Conservation (phyloP, 2,888 invertebrate species). For the Camptogramma bilineatum region DNA sequence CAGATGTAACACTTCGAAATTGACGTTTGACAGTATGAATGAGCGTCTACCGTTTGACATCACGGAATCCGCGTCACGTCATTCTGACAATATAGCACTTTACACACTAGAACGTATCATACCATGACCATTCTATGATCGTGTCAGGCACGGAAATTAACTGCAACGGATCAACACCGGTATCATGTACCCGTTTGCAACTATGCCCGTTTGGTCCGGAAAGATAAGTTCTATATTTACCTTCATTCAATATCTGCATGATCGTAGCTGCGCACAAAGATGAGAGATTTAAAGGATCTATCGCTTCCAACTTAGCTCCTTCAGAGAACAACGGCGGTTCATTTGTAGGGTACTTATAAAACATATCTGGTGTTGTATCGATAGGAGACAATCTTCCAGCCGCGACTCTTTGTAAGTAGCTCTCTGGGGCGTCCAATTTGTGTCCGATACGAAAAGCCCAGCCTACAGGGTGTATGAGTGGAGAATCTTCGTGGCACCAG, state of each 20-base stretch:
- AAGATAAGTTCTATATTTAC: conserved; percentile 67
- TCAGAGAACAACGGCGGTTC: conserved; percentile 88
- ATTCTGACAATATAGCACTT: no score
- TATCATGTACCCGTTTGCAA: no score
- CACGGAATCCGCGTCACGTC: no score
- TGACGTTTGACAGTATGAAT: no score
- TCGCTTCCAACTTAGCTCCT: conserved; percentile 98
- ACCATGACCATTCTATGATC: no score
- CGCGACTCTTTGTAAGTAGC: conserved; percentile 90
- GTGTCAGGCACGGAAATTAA: no score
- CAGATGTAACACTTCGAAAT: no score
- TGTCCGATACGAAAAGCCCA: conserved; percentile 97
- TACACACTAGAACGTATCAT: no score
- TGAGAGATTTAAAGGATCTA: conserved; percentile 97
- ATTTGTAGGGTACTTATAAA: conserved; percentile 86
- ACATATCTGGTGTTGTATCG: conserved; percentile 93
- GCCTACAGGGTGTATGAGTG: conserved; percentile 97
- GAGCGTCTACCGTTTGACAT: no score
- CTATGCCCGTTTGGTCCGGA: no score
- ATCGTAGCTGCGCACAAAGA: conserved; percentile 98
- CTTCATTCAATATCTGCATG: conserved; percentile 95
- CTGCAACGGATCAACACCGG: no score
- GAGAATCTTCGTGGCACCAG: conserved; percentile 98
- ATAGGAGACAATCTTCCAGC: conserved; percentile 89
- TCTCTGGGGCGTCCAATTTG: conserved; percentile 92